Conservation (phyloP, 2,888 invertebrate species). For the Phyllotreta striolata region DNA sequence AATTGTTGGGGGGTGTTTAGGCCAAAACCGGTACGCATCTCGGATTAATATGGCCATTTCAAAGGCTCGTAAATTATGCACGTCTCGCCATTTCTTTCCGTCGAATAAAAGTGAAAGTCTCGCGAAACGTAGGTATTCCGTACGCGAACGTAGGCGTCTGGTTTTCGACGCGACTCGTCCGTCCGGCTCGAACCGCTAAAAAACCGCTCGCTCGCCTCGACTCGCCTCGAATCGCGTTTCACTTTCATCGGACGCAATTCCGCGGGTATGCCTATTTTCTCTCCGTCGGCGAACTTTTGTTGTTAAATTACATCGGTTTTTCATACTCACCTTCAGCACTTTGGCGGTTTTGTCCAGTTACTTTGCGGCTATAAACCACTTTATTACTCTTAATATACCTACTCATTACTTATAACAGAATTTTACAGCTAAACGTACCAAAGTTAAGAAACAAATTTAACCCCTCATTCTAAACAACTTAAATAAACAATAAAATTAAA, state of each 20-base stretch:
- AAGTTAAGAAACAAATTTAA: too few relatives aligned
- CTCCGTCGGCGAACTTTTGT: slow-evolving; percentile 13
- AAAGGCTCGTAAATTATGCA: slow-evolving; percentile 39
- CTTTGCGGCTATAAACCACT: too few relatives aligned
- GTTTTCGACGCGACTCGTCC: neutral
- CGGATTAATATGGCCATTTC: slow-evolving; percentile 34
- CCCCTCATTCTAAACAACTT: too few relatives aligned
- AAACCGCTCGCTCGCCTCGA: slow-evolving; percentile 6
- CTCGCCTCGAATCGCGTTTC: slow-evolving; percentile 23
- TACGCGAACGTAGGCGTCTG: neutral
- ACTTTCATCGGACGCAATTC: slow-evolving; percentile 34
- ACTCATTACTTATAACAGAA: too few relatives aligned
- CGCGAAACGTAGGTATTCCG: slow-evolving; percentile 50
- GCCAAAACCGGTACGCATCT: slow-evolving; percentile 34
- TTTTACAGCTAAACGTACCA: too few relatives aligned
- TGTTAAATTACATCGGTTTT: neutral
- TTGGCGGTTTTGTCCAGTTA: too few relatives aligned
- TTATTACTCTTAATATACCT: too few relatives aligned
- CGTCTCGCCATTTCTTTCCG: slow-evolving; percentile 49
- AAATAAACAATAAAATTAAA: too few relatives aligned
- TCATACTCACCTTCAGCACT: too few relatives aligned
- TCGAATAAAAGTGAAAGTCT: slow-evolving; percentile 55
- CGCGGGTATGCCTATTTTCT: slow-evolving; percentile 9
- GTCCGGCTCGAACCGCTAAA: too few relatives aligned
- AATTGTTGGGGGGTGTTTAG: slow-evolving; percentile 4